Percentiles rank a stretch among this genome's conserved stretches.
These are phyloP conservation scores for Archips crataeganus DNA, from an alignment of 2,888 invertebrate genomes.

Conservation along the genomic window DNA sequence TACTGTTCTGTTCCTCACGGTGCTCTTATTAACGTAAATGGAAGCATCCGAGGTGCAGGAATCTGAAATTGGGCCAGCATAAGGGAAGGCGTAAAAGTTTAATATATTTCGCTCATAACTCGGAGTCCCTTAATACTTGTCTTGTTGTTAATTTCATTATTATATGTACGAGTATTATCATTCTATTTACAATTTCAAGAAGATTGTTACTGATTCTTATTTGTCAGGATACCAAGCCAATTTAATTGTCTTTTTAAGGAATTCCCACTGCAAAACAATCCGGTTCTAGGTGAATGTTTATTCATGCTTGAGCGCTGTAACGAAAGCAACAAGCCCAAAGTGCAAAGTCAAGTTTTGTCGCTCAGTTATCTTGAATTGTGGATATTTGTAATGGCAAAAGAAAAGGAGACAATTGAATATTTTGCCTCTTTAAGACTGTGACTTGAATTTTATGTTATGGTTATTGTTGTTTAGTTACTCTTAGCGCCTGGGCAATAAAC, in stretches of 20 bases:
- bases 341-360: constrained; percentile 35
- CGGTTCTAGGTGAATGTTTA: constrained; percentile 17
- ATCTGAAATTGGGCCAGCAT: no score
- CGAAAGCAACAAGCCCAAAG: constrained; percentile 32
- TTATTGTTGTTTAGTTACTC: constrained; percentile 16
- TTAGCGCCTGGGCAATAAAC: constrained; percentile 19
- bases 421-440: constrained; percentile 24
- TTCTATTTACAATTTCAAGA: no score
- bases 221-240: neutral
- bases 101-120: no score
- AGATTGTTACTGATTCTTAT: no score
- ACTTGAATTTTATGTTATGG: constrained; percentile 23
- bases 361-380: constrained; percentile 32
- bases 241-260: neutral
- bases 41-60: no score
- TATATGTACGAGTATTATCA: no score
- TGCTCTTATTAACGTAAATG: no score
- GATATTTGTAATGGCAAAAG: constrained; percentile 20
- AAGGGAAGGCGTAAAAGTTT: no score
- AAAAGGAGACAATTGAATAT: constrained; percentile 33
- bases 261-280: constrained; percentile 4
- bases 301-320: constrained; percentile 15
- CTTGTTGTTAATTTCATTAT: no score
- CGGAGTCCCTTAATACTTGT: no score
- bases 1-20: no score